Evolutionary conservation across 2,113 vertebrate genomes (phyloP).

Genomic region (Periophthalmus modestus): DNA sequence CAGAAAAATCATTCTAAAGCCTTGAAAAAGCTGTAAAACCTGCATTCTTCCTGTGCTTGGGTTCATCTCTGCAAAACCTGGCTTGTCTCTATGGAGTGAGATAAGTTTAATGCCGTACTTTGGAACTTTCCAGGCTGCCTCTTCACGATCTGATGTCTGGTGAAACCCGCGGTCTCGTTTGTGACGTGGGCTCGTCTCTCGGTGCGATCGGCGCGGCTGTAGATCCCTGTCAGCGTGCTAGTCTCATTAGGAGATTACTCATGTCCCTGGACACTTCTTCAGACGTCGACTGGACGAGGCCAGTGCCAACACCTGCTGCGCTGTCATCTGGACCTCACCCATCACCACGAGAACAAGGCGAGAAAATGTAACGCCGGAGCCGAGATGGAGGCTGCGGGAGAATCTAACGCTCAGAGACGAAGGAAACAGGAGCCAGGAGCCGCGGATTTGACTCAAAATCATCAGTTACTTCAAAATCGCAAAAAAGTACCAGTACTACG

Average conservation of each 20-base stretch:
- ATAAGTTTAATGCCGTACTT: too few relatives aligned
- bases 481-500: not conserved
- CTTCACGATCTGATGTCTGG: not conserved
- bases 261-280: constrained; percentile 50
- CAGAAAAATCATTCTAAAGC: too few relatives aligned
- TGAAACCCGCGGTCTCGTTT: not conserved
- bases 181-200: not conserved
- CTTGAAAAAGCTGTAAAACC: too few relatives aligned
- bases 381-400: constrained; percentile 23
- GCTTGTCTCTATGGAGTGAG: too few relatives aligned
- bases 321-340: constrained; percentile 55
- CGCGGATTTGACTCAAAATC: not conserved
- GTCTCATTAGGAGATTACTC: constrained; percentile 65
- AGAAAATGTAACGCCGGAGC: constrained; percentile 8
- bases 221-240: constrained; percentile 52
- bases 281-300: constrained; percentile 44
- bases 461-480: not conserved
- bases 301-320: constrained; percentile 59
- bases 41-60: too few relatives aligned
- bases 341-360: constrained; percentile 8
- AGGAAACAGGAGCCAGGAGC: not conserved
- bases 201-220: not conserved
- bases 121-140: too few relatives aligned
- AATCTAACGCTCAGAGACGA: constrained; percentile 41
- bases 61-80: too few relatives aligned